Percentiles rank a stretch among this genome's conserved stretches.
These are phyloP conservation scores for Drosophila nigrodunni DNA, from an alignment of 1,140 invertebrate genomes.

Conservation along the genomic window DNA sequence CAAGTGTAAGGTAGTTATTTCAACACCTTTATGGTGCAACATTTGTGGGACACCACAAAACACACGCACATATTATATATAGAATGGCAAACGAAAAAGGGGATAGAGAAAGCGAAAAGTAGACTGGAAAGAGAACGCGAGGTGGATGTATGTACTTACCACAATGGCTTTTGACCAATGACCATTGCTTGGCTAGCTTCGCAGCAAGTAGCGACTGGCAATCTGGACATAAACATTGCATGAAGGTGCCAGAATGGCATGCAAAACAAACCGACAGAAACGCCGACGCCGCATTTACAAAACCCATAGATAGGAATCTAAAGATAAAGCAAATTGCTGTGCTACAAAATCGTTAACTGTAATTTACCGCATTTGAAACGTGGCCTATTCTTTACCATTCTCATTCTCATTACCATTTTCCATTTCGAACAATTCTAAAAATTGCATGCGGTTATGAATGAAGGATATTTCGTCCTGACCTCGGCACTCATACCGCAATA, in stretches of 20 bases:
- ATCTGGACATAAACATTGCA: conserved; percentile 6
- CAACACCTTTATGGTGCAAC: conserved; percentile 78
- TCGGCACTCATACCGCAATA: conserved; percentile 30
- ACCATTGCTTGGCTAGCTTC: conserved; percentile 35
- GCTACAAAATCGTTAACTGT: conserved; percentile 83
- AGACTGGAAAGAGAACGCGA: not conserved
- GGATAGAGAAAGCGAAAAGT: conserved; percentile 9
- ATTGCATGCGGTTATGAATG: conserved; percentile 60
- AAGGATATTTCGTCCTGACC: conserved; percentile 14
- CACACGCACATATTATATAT: conserved; percentile 32
- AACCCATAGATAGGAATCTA: conserved; percentile 76
- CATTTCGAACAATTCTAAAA: not conserved
- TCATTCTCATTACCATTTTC: conserved; percentile 12
- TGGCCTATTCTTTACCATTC: conserved; percentile 49
- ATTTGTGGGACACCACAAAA: conserved; percentile 53
- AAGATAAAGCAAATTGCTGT: conserved; percentile 80
- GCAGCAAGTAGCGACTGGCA: conserved; percentile 6
- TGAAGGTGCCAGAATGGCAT: conserved; percentile 55
- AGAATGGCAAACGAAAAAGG: conserved; percentile 10
- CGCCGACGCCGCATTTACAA: conserved; percentile 78
- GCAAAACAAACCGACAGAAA: conserved; percentile 74
- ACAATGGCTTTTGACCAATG: conserved; percentile 65
- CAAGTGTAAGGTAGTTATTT: conserved; percentile 73
- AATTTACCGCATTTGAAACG: conserved; percentile 79
- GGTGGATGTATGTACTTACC: conserved; percentile 36